Evolutionary conservation across 2,113 vertebrate genomes (phyloP).

Genomic region (Xiphophorus couchianus): DNA sequence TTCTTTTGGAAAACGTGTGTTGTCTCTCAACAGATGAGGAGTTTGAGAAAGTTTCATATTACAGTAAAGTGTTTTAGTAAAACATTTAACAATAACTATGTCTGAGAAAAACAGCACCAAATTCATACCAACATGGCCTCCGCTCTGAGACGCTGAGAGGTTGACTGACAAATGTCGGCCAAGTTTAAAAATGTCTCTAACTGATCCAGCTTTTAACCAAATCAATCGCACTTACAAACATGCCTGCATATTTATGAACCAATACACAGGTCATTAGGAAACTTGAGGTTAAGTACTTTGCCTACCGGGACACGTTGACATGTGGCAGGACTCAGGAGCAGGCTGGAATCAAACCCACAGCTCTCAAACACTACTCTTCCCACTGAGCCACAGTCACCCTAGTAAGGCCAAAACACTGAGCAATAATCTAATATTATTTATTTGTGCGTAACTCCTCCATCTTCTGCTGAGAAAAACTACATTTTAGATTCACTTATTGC

Average conservation of each 20-base stretch:
- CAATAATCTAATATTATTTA: not conserved
- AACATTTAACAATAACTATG: too few species aligned
- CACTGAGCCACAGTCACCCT: too few species aligned
- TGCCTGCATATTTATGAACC: not conserved
- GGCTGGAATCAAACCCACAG: not conserved
- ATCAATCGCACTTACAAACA: too few species aligned
- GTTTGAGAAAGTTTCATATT: too few species aligned
- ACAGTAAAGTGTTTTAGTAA: too few species aligned
- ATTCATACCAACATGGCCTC: too few species aligned
- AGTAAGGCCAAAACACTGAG: not conserved
- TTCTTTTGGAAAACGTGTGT: not conserved
- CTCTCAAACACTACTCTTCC: not conserved
- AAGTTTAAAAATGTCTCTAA: too few species aligned
- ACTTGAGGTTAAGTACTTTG: not conserved
- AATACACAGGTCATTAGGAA: not conserved
- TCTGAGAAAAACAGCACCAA: too few species aligned
- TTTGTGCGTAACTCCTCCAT: not conserved
- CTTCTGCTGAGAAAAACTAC: not conserved
- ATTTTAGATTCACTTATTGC: not conserved
- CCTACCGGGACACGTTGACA: not conserved
- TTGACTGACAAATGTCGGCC: too few species aligned
- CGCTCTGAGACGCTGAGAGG: too few species aligned
- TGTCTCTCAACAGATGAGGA: not conserved
- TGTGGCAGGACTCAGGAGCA: not conserved
- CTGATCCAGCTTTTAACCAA: too few species aligned